Base-by-base conservation (phyloP, 1,140 invertebrate species). In the Cydia splendana region DNA sequence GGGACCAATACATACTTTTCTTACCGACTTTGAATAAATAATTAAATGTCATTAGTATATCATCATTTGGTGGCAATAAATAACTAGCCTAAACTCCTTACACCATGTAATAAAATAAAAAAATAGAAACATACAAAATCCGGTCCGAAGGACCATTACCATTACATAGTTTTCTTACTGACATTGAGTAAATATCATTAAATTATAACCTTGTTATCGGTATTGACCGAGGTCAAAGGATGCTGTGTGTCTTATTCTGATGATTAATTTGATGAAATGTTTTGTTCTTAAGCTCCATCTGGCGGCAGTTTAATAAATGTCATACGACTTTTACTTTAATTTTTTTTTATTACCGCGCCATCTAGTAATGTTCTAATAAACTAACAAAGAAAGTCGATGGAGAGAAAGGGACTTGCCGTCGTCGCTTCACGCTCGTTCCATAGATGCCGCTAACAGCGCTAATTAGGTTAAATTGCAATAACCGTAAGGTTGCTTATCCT, bases 391-490 rank as follows among this genome's bases (percentile, higher is more conserved):
- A 71, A 42, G 34, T 71, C 67, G 30, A 71, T 71, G n/a, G 2
- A 45, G 15, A 71, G 24, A n/a, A 38, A 71, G 67, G 34, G 18
- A 30, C 34, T 20, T 0, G 0, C 1, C 57, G 20, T 62, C 9
- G 57, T 38, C 30, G 34, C 20, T 71, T 71, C 67, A 18, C n/a
- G 15, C 34, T 18, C 1, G 1, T 10, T 30, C 69, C 76, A 69
- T 51, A 77, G 76, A 71, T 71, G 77, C 77, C 78, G 71, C 73
- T 77, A 28, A 15, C 6, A 18, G n/a, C 53, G 48, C 77, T 57
- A 65, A 75, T 18, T 65, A 76, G 65, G 78, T 74, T 73, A 24
- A 71, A 79, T 77, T 80, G 77, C 78, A 57, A 75, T 79, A 67
- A 81, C 69, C 24, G 30, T 79, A 67, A 1, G 42, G 53, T 42